Conservation (phyloP, 2,113 vertebrate genomes). For the Stegostoma tigrinum region DNA sequence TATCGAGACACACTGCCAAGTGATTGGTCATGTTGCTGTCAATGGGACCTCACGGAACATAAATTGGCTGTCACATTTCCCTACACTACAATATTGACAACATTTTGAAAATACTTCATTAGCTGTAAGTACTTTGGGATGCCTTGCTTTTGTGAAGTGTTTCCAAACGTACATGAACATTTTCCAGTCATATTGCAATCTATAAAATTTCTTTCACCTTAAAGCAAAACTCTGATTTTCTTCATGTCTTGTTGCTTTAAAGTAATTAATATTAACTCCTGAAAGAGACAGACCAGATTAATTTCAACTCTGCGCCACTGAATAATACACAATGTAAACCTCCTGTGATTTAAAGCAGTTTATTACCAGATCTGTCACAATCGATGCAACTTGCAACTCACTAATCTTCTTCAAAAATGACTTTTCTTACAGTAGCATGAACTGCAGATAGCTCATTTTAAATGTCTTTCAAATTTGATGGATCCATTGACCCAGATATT, state of each 20-base stretch:
- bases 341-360: neutral
- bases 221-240: neutral
- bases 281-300: neutral
- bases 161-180: neutral
- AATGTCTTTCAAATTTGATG: neutral
- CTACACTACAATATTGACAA: neutral
- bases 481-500: neutral
- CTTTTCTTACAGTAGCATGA: neutral
- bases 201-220: neutral
- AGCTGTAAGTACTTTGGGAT: neutral
- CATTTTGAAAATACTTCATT: neutral
- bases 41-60: neutral
- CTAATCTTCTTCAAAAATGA: conserved; percentile 43
- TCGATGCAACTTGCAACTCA: neutral
- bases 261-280: neutral
- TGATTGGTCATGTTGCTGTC: neutral
- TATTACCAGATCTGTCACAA: neutral
- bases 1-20: neutral
- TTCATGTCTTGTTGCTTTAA: neutral
- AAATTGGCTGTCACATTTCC: neutral
- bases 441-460: conserved; percentile 27
- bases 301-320: neutral
- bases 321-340: neutral
- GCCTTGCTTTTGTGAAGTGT: neutral
- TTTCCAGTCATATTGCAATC: neutral